Base-by-base conservation (phyloP, 2,888 invertebrate species). In the Himalopsyche anomala region DNA sequence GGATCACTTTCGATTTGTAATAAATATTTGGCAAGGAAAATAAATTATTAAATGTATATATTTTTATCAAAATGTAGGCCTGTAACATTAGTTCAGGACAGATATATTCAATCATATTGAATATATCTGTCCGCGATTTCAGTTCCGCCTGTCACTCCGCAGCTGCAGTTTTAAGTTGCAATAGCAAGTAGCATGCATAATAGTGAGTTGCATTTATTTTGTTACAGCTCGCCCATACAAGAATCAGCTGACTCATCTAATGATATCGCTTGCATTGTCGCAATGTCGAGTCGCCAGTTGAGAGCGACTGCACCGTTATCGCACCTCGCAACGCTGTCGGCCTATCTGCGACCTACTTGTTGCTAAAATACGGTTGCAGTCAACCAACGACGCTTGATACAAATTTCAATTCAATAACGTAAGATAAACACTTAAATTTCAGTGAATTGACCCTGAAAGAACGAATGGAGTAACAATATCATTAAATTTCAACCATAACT, bases 191-290 rank as follows among this genome's bases (percentile, higher is more conserved):
- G 51, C 62, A 19, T 62, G 62, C 55, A 55, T 19, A 62, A 11
- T 6, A 19, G 5, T 62, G 62, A 62, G 62, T 62, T 62, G 62
- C 62, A 62, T 5, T 51, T 62, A 62, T 62, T 62, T 62, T 62
- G 62, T 28, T 62, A 28, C 6, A 62, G n/a, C 28, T 62, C 62
- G 62, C 62, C 62, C 62, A 62, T 62, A 17, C 74, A 55, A 45
- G 69, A 55, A 83, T 69, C 79, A 54, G 84, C 84, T 85, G 85
- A 85, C 62, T 85, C 85, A 85, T 85, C 85, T 85, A 85, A 85
- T 85, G 85, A 85, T 85, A 85, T 85, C 85, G 85, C 82, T 82
- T 82, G 82, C 82, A 82, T 85, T 85, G 82, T 85, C 51, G 82
- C 28, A 62, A 62, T 62, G 62, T 62, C 19, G 62, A 62, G 62